Base-by-base conservation (phyloP, 2,888 invertebrate species). In the Pammene aurita region DNA sequence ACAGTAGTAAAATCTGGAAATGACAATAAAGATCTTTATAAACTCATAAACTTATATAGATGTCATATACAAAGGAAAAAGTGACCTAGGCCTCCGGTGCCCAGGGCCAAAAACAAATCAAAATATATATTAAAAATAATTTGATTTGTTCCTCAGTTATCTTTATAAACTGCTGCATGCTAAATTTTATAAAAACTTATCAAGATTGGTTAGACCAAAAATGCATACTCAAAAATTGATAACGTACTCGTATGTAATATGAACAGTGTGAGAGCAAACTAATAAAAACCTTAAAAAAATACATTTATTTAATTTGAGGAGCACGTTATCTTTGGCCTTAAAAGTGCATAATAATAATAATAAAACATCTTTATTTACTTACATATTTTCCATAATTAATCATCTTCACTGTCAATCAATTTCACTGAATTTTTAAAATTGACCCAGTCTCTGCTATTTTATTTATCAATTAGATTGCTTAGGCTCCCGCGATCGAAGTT, bases 1-100 rank as follows among this genome's bases (percentile, higher is more conserved):
- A 78, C 35, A 84, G 52, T 35, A 84, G 58, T 44, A 85, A 71
- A 62, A 83, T 72, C 90, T 91, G 86, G 63, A 89, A 87, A 54
- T 54, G 5, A 18, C 50, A 55, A 1, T n/a, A 42, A 42, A 42
- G 5, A 26, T 26, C 26, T 26, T 26, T 26, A 38, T 7, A 35
- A 35, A 35, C 4, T 35, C 9, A 41, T 41, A 41, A 41, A 6
- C 5, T 9, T 41, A n/a, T n/a, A n/a, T n/a, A n/a, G n/a, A n/a
- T n/a, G n/a, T n/a, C n/a, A n/a, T n/a, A n/a, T n/a, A n/a, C n/a
- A n/a, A n/a, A n/a, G n/a, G n/a, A n/a, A n/a, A n/a, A n/a, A n/a
- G n/a, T n/a, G n/a, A n/a, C n/a, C n/a, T n/a, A n/a, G n/a, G n/a
- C n/a, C n/a, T n/a, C n/a, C n/a, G n/a, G n/a, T n/a, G n/a, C n/a